Evolutionary conservation across 2,888 invertebrate genomes (phyloP).

Genomic region (Caenorhabditis virilis): DNA sequence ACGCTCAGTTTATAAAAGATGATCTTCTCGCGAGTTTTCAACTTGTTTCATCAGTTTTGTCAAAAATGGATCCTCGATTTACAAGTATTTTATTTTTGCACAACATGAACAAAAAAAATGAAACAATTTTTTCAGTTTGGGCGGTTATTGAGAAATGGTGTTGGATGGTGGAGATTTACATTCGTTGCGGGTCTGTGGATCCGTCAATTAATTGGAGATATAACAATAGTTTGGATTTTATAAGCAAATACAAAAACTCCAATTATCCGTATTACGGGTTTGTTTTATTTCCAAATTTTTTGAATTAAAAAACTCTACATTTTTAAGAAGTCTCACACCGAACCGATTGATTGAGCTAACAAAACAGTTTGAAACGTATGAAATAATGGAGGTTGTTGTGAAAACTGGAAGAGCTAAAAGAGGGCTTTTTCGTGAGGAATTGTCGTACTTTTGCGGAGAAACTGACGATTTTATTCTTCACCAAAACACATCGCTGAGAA

Average conservation of each 20-base stretch:
- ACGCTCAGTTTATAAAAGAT: conserved; percentile 10
- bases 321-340: conserved; percentile 27
- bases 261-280: conserved; percentile 35
- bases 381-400: too few species aligned
- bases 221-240: conserved; percentile 21
- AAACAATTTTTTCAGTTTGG: conserved; percentile 49
- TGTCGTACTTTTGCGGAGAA: too few species aligned
- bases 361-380: neutral
- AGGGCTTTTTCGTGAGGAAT: too few species aligned
- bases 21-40: conserved; percentile 20
- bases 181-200: conserved; percentile 6
- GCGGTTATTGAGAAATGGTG: conserved; percentile 48
- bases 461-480: too few species aligned
- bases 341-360: conserved; percentile 27
- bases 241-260: conserved; percentile 7
- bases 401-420: too few species aligned
- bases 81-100: too few species aligned
- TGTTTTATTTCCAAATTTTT: too few species aligned
- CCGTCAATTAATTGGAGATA: conserved; percentile 35
- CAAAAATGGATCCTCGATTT: too few species aligned
- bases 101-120: too few species aligned
- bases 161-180: conserved; percentile 38
- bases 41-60: conserved; percentile 4
- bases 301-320: too few species aligned
- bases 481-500: neutral